Base-by-base conservation (phyloP, 2,888 invertebrate genomes). In the Drosophila dives region DNA sequence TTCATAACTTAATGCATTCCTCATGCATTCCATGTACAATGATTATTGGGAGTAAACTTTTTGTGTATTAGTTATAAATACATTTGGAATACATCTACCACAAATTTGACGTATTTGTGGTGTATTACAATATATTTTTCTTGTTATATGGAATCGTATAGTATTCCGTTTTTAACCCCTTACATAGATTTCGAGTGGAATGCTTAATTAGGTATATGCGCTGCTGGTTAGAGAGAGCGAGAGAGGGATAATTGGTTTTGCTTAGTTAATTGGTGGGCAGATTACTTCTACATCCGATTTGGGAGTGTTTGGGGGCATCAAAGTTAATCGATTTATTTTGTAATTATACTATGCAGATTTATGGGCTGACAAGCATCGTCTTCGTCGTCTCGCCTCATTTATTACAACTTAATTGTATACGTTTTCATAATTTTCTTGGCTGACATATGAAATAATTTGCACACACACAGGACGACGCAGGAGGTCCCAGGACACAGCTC, bases 381-480 rank as follows among this genome's bases (percentile, higher is more conserved):
- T 51, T 64, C 59, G 56, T 51, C 61, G 67, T 56, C 61, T 49
- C 62, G 59, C 56, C 59, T 60, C 68, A 63, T 67, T 77, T 70
- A 75, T 75, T 68, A 81, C 75, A 81, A 71, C 85, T 63, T 67
- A 74, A 66, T 72, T 81, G 68, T 86, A 74, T 74, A 80, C 72
- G 68, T 80, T 88, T 86, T 86, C 77, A 88, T 83, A 67, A 83
- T 80, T 77, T 86, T 61, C 86, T 61, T 53, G 72, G 63, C 80
- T 83, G 83, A 72, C 74, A 80, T 88, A 88, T 83, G 83, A 88
- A 88, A 83, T 86, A 88, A 83, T 86, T 83, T 88, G 77, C 66
- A 17, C 72, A 59, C 66, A 61, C 38, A 63, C 80, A 50, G 29
- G n/a, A 34, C n/a, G 48, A 40, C 54, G 32, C 38, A 29, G 51